A percentile compares a stretch with the other conserved stretches of the same genome.
These are phyloP conservation scores for Neoarius graeffei DNA, from an alignment of 2,113 vertebrate genomes.

Conservation along the genomic window DNA sequence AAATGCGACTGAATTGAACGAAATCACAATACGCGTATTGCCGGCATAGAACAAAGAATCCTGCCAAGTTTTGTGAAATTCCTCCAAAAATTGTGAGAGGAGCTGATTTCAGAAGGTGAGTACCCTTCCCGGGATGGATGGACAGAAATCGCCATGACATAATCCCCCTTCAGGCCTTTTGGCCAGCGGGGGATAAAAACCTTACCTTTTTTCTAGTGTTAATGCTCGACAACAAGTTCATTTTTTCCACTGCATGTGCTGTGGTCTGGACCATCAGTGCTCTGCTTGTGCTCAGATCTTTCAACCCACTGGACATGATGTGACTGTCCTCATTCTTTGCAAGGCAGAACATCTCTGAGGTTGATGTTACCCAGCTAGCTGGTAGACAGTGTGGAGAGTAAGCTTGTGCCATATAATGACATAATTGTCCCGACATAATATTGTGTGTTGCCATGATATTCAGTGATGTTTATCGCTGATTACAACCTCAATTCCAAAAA, in stretches of 20 bases:
- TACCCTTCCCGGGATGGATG: no score
- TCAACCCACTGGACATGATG: not conserved
- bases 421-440: not conserved
- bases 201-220: not conserved
- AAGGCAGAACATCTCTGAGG: not conserved
- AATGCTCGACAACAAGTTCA: no score
- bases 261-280: not conserved
- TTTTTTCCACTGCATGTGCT: not conserved
- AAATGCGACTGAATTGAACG: no score
- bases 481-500: no score
- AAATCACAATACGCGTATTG: no score
- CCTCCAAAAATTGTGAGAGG: no score
- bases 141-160: no score
- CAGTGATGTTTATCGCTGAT: not conserved
- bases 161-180: no score
- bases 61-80: no score
- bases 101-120: no score
- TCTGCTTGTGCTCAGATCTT: not conserved
- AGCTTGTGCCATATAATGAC: not conserved
- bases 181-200: no score
- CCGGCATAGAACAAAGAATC: no score
- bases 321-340: not conserved
- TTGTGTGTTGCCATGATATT: not conserved
- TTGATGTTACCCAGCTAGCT: not conserved
- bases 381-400: not conserved